Conservation (phyloP, 2,888 invertebrate genomes). For the Caenorhabditis sp. region DNA sequence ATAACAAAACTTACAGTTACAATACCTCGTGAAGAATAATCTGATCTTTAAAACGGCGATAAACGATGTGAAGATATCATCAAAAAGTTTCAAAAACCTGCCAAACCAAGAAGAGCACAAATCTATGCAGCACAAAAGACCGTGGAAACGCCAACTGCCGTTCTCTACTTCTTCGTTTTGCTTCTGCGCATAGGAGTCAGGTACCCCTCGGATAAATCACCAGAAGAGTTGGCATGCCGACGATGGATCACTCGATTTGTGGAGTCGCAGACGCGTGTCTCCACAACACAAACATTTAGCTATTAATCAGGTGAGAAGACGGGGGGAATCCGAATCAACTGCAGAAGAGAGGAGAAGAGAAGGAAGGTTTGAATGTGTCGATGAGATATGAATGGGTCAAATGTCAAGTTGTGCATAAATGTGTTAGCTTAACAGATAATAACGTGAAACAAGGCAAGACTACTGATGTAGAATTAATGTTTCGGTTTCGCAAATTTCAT, state of each 20-base stretch:
- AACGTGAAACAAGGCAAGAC: too few relatives aligned
- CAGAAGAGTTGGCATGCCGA: slow-evolving; percentile 34
- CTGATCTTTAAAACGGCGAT: too few relatives aligned
- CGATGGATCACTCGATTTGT: slow-evolving; percentile 12
- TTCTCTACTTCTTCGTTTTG: slow-evolving; percentile 12
- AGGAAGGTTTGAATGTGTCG: slow-evolving; percentile 44
- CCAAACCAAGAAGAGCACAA: background rate
- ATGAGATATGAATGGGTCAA: slow-evolving; percentile 30
- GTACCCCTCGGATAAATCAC: slow-evolving; percentile 53
- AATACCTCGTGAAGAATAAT: background rate
- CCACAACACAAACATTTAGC: slow-evolving; percentile 61
- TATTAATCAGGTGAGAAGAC: slow-evolving; percentile 57
- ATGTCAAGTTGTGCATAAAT: slow-evolving; percentile 53
- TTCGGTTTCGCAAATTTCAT: background rate
- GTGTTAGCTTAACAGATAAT: slow-evolving; percentile 18
- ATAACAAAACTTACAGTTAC: too few relatives aligned
- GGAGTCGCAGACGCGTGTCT: slow-evolving; percentile 39
- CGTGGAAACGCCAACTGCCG: slow-evolving; percentile 50
- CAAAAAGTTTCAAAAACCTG: background rate
- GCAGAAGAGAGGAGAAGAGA: slow-evolving; percentile 10
- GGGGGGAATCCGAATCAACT: background rate
- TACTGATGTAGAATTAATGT: background rate
- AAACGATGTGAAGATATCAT: too few relatives aligned
- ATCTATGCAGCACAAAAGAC: slow-evolving; percentile 18
- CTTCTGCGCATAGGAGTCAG: slow-evolving; percentile 5